Evolutionary conservation across 2,113 vertebrate genomes (phyloP), one percentile per base, ranked within the genome.

Genomic region (Psettodes erumei): DNA sequence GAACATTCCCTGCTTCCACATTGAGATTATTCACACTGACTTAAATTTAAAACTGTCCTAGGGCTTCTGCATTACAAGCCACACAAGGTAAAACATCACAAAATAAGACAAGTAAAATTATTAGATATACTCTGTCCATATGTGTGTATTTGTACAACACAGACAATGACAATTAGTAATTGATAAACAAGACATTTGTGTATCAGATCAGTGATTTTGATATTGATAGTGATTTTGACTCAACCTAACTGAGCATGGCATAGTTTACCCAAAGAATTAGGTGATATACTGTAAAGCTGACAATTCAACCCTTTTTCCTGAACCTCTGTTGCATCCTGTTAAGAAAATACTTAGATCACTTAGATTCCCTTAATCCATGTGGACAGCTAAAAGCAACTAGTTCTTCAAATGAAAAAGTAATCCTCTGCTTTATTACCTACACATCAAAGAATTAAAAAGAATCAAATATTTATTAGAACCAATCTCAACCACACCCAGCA

Each of bases 281-380:
- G 55, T 47, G 2, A 21, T 12, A 9, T 18, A 19, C 59, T 18
- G n/a, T 30, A 15, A 15, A 47, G 35, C 58, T 38, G 60, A 47
- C 25, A 33, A 32, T 13, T 45, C 25, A 54, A 47, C 13, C 32
- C 9, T 16, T 68, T 67, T 45, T 58, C 30, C 60, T 65, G 43
- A 55, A 40, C 25, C 21, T 62, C 62, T 30, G 37, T 25, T 38
- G 38, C 10, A 43, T 35, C 15, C 25, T 50, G 25, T 45, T 9
- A 23, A 72, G 28, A 63, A 54, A 73, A 61, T n/a, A n/a, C n/a
- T n/a, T 48, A 27, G 32, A 48, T 66, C 6, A 48, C 19, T 62
- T 63, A 56, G 48, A 3, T 51, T 50, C 21, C 16, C 21, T 69
- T 42, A 35, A 40, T 70, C 65, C 40, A 9, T 35, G 40, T 32